Base-by-base conservation (phyloP, 2,113 vertebrate genomes). In the Gavia stellata region DNA sequence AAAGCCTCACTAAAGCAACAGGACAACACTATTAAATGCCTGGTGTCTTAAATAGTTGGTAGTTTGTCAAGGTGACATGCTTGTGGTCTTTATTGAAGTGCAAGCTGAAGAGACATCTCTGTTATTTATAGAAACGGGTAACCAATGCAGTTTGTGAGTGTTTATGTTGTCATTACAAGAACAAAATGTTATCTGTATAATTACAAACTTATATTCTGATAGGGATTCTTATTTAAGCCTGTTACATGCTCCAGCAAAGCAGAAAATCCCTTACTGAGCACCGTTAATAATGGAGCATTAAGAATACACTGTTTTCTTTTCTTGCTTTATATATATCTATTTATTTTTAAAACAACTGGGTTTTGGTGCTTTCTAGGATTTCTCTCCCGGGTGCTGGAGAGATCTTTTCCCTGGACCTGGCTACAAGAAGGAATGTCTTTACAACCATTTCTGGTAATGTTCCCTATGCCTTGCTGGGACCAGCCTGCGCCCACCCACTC, bases 201-300 rank as follows among this genome's bases (percentile, higher is more conserved):
- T 97, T 96, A 91, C 15, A 25, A 53, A 86, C 49, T 52, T 77
- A 11, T 92, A 47, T 58, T 91, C 94, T 95, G 96, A 82, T 81
- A 45, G 74, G 84, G 92, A 62, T 93, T 91, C 79, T 88, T 61
- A 28, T 86, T 87, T 95, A 96, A 97, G 91, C 96, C 92, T 78
- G 74, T 95, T 96, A 89, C 84, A 91, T 94, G 92, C 92, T 94
- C 81, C 89, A 95, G 94, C 67, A 97, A 95, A 97, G 84, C 92
- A 95, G 96, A 96, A 97, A 96, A 95, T 96, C 95, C 84, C 78
- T 85, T 38, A 3, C 84, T 95, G 89, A 96, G 95, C 71, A 96
- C 96, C 62, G 38, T 95, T 95, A 65, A 91, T 97, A 95, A 94
- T 89, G 94, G 78, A 90, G 96, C 71, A 92, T 95, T 96, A 97